Evolutionary conservation across 2,113 vertebrate genomes (phyloP).

Genomic region (Globicephala melas): DNA sequence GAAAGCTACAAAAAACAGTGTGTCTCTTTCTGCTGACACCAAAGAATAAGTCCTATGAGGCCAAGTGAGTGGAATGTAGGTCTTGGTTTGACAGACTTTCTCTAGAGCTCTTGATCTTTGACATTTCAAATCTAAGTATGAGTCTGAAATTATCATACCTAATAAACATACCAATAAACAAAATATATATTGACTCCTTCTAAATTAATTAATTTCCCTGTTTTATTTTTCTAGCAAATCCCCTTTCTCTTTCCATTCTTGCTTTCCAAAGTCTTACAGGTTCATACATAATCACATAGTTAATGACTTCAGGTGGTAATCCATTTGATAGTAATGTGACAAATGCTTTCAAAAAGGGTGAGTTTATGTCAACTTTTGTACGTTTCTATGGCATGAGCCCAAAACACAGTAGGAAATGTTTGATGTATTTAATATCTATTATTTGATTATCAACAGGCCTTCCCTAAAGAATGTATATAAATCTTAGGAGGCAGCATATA

Average conservation of each 20-base stretch:
- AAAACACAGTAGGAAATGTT: not conserved
- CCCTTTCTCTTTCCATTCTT: not conserved
- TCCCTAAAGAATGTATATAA: not conserved
- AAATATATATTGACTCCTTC: not conserved
- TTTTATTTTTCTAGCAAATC: not conserved
- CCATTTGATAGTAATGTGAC: not conserved
- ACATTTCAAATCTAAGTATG: not conserved
- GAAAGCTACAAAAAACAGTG: not conserved
- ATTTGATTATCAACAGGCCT: not conserved
- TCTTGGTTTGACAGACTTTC: not conserved
- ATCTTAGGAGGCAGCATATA: not conserved
- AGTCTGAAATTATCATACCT: not conserved
- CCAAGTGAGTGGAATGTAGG: not conserved
- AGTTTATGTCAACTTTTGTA: not conserved
- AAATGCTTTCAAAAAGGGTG: not conserved
- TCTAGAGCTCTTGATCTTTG: not conserved
- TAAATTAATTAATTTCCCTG: not conserved
- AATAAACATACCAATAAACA: not conserved
- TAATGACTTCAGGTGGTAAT: not conserved
- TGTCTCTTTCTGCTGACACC: not conserved
- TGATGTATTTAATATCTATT: not conserved
- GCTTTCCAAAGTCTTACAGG: not conserved
- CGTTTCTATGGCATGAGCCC: not conserved
- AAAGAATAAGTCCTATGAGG: not conserved
- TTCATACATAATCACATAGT: not conserved